Conservation (phyloP, 2,888 invertebrate species). For the Meta bourneti region DNA sequence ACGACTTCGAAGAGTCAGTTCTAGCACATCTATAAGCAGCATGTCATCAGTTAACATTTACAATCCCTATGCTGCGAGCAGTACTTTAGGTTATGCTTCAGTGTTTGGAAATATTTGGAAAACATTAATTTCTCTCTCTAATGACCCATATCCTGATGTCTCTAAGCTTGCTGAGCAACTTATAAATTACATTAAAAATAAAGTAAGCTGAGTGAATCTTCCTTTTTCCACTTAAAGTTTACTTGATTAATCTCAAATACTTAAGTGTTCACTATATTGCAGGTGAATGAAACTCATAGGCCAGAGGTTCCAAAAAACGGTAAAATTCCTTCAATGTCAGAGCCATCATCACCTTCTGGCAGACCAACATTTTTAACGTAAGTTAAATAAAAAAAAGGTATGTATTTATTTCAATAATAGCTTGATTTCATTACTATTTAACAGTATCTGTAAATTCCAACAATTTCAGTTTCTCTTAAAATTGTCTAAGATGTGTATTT, state of each 20-base stretch:
- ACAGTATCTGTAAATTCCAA: not conserved
- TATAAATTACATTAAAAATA: slow-evolving; percentile 88
- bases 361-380: slow-evolving; percentile 83
- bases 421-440: not conserved
- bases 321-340: slow-evolving; percentile 77
- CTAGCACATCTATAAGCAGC: slow-evolving; percentile 87
- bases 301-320: slow-evolving; percentile 61
- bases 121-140: slow-evolving; percentile 87
- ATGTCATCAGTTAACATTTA: slow-evolving; percentile 79
- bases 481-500: too few relatives aligned
- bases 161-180: slow-evolving; percentile 89
- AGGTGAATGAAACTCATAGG: slow-evolving; percentile 64
- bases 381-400: slow-evolving; percentile 74
- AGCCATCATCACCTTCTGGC: slow-evolving; percentile 84
- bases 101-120: slow-evolving; percentile 94
- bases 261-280: not conserved
- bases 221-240: not conserved
- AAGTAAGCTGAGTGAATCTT: slow-evolving; percentile 83
- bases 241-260: not conserved
- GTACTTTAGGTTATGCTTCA: slow-evolving; percentile 77
- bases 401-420: not conserved
- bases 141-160: slow-evolving; percentile 94
- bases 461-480: not conserved
- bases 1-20: slow-evolving; percentile 85
- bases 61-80: slow-evolving; percentile 9